Evolutionary conservation across 64 coral and sea anemone genomes (phyloP), one percentile per base, ranked within the genome.

Genomic region (Actinia equina): DNA sequence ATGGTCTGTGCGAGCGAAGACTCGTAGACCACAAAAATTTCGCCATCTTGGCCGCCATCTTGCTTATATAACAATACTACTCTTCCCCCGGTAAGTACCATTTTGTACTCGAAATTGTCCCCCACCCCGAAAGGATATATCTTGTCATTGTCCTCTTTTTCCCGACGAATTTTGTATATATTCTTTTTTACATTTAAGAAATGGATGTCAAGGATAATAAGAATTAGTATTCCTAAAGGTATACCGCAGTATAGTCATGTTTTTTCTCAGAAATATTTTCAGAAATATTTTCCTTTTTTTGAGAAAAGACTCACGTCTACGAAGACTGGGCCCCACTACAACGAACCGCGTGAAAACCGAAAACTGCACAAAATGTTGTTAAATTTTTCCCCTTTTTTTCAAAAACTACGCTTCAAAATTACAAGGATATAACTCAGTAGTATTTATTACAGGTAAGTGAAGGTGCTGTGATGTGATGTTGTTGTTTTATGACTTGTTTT

Each of bases 11-110:
- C 4, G 22, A 49, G 0, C 78, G 78, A 81, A 81, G 78, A 81
- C 78, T 81, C 52, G 43, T 52, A 17, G 78, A 81, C 78, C 78
- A 81, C 49, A 81, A 81, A 81, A 52, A 49, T 25, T 51, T 81
- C 6, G 44, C 45, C 44, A 18, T 5, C 14, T 49, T 52, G 44
- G 78, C 16, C 78, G 78, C 78, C 78, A 81, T 81, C 42, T 49
- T 80, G 77, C 5, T 22, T 11, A n/a, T 11, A 2, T 64, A 3
- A 22, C 22, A 64, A 22, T 64, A 11, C 67, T 71, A 71, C 5
- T 22, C 61, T 37, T 26, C 69, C n/a, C 26, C 23, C 9, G 3
- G 22, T 41, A 71, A 71, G 69, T 41, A 71, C 22, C 23, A 27
- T 37, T 71, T 71, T 71, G 69, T 37, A 71, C 62, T 65, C 9